Percentiles rank a stretch among this genome's conserved stretches.
phyloP scores from a whole-genome alignment of 1,140 invertebrate species.

The Caerostris darwini region DNA sequence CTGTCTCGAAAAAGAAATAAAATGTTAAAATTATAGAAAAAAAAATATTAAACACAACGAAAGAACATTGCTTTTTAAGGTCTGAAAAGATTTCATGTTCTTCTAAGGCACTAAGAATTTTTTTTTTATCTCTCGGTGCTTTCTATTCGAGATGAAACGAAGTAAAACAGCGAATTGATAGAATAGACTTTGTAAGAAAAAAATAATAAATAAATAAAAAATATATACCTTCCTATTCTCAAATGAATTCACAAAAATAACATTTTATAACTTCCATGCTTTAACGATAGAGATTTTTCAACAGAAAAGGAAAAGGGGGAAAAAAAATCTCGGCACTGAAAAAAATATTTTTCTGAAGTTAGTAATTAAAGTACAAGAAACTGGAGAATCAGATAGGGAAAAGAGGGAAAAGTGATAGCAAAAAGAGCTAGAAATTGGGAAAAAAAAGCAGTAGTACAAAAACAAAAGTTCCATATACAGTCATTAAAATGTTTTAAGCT shows the following conservation, averaged over 20 bases:
- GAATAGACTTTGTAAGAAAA: neutral
- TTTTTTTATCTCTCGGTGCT: neutral
- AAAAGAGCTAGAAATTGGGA: neutral
- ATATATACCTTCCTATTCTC: neutral
- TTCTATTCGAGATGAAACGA: neutral
- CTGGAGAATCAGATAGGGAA: neutral
- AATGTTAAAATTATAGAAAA: constrained; percentile 12
- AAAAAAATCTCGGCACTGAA: neutral
- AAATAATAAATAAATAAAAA: too few species aligned
- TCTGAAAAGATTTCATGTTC: constrained; percentile 44
- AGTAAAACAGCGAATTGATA: constrained; percentile 24
- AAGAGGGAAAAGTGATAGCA: neutral
- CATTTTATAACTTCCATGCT: constrained; percentile 41
- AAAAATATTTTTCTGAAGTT: constrained; percentile 42
- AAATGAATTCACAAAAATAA: constrained; percentile 16
- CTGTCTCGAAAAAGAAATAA: neutral
- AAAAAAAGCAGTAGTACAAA: neutral
- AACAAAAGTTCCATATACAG: constrained; percentile 57
- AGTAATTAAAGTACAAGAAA: constrained; percentile 56
- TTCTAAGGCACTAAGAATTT: neutral
- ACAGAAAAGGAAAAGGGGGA: neutral
- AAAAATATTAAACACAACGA: constrained; percentile 22
- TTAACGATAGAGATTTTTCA: constrained; percentile 15
- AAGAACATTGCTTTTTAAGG: constrained; percentile 48
- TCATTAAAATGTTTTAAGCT: constrained; percentile 64